Percentiles rank a stretch among this genome's conserved stretches.
Evolutionary conservation across 1,140 invertebrate genomes (phyloP).

Genomic region (Caerostris darwini): DNA sequence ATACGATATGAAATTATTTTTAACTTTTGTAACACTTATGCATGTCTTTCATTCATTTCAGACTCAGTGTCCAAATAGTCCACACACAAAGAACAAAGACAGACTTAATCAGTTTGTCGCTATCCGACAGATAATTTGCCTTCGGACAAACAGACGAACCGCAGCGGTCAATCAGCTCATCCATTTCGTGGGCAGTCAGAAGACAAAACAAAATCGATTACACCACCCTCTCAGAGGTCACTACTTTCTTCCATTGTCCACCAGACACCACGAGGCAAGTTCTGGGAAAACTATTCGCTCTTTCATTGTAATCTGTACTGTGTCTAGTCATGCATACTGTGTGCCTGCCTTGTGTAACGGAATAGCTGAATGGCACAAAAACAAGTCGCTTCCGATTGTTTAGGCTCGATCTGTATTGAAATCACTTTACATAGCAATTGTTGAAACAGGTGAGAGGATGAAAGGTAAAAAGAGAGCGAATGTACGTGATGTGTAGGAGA

Average conservation of each 20-base stretch:
- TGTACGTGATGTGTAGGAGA: background rate
- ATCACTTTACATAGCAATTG: constrained; percentile 35
- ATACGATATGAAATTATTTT: too few relatives aligned
- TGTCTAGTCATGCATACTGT: constrained; percentile 39
- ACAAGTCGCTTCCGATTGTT: constrained; percentile 48
- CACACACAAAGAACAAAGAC: too few relatives aligned
- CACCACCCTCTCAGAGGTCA: constrained; percentile 30
- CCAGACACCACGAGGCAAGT: background rate
- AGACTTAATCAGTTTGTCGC: too few relatives aligned
- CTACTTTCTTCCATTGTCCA: constrained; percentile 48
- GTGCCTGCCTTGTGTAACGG: constrained; percentile 3
- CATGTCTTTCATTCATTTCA: too few relatives aligned
- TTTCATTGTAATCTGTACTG: background rate
- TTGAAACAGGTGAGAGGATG: background rate
- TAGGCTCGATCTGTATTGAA: constrained; percentile 13
- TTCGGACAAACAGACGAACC: too few relatives aligned
- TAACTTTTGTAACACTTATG: too few relatives aligned
- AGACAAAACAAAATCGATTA: constrained; percentile 34
- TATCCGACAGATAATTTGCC: too few relatives aligned
- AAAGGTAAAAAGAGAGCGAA: background rate
- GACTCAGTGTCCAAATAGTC: too few relatives aligned
- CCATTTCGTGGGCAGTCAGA: constrained; percentile 2
- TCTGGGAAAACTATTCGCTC: constrained; percentile 1
- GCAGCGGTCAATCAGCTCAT: background rate
- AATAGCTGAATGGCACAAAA: constrained; percentile 15